These are phyloP conservation scores for Potamarius usumacintae DNA, from an alignment of 2,113 vertebrate genomes.

Conservation along the genomic window DNA sequence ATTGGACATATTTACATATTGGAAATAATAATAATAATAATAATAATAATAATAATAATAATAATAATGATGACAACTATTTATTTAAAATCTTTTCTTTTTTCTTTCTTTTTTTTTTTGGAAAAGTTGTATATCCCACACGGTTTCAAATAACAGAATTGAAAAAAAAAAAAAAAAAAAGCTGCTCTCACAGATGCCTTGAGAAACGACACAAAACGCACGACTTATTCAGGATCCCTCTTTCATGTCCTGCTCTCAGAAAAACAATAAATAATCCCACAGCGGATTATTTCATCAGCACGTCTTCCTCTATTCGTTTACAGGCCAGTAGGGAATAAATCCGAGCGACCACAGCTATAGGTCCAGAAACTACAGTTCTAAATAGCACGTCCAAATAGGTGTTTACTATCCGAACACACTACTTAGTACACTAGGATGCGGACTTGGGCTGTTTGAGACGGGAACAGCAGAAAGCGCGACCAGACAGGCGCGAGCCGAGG, in stretches of 20 bases:
- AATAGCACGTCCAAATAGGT: slow-evolving; percentile 19
- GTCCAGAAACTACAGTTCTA: slow-evolving; percentile 4
- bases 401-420: not conserved
- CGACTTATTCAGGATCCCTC: slow-evolving; percentile 64
- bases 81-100: slow-evolving; percentile 77
- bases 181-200: slow-evolving; percentile 63
- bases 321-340: slow-evolving; percentile 31
- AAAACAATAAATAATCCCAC: slow-evolving; percentile 67
- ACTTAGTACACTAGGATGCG: slow-evolving; percentile 8
- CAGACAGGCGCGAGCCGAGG: slow-evolving; percentile 14
- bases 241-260: slow-evolving; percentile 59
- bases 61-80: slow-evolving; percentile 78
- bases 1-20: slow-evolving; percentile 93
- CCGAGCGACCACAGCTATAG: slow-evolving; percentile 2
- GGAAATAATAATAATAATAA: slow-evolving; percentile 71
- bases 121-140: slow-evolving; percentile 55
- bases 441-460: slow-evolving; percentile 5
- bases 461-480: slow-evolving; percentile 42
- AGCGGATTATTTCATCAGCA: slow-evolving; percentile 63
- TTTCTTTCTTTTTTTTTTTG: slow-evolving; percentile 59
- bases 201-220: slow-evolving; percentile 70
- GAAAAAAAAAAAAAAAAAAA: slow-evolving; percentile 56
- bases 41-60: too few species aligned
- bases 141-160: slow-evolving; percentile 54
- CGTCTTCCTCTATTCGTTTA: slow-evolving; percentile 36